Evolutionary conservation across 2,888 invertebrate genomes (phyloP), one percentile per base, ranked within the genome.

Genomic region (Mechanitis messenoides): DNA sequence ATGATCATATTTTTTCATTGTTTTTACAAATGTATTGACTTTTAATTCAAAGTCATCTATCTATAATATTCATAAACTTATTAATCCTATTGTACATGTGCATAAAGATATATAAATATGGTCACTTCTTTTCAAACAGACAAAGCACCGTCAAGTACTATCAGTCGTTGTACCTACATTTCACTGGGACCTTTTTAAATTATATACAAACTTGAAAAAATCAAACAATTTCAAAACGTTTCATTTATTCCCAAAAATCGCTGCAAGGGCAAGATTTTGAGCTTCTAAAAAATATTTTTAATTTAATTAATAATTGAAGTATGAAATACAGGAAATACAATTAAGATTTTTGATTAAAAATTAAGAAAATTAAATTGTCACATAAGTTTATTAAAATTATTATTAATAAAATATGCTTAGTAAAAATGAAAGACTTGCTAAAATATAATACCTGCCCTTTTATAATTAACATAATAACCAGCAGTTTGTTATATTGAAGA

Each of bases 131-230:
- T 47, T 1, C 31, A 50, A 50, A 50, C 28, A 31, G 50, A 31
- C 31, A 28, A 12, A 50, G 50, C 50, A 50, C 50, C 50, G 31
- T 50, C 50, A 42, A 42, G 4, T 31, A 50, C 50, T 50, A 50
- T 50, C 31, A 50, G 50, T 50, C 50, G 50, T 50, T 50, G 50
- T 31, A 50, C 50, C 42, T 42, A 11, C 3, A 9, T 50, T 50
- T 31, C 31, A 50, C 50, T n/a, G 11, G 50, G 31, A 31, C 11
- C 31, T 31, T 9, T 31, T 9, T 31, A 50, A 31, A 11, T 31
- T 31, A 6, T 31, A n/a, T 31, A 12, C 50, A 31, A 50, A 31
- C 9, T 50, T 11, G n/a, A 31, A 7, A 28, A 47, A 20, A 47
- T 11, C 2, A 1, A 31, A 50, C 31, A 31, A n/a, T 31, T 50